A percentile compares a stretch with the other conserved stretches of the same genome.
Evolutionary conservation across 1,140 invertebrate species (phyloP).

Genomic region (Trachymyrmex septentrionalis): DNA sequence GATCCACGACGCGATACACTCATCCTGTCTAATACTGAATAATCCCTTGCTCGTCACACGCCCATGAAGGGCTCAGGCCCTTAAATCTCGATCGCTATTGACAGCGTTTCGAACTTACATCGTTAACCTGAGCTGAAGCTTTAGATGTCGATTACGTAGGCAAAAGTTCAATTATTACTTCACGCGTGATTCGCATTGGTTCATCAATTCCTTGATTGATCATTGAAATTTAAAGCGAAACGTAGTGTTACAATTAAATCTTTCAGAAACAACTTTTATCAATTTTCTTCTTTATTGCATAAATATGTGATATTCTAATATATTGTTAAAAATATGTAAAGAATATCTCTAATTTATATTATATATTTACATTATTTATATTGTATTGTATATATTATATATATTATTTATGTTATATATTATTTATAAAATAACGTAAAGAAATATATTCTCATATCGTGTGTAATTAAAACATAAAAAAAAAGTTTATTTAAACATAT

Average conservation of each 20-base stretch:
- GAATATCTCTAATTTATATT: too few relatives aligned
- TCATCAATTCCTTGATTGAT: slow-evolving; percentile 30
- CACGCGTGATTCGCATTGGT: neutral
- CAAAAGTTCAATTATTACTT: slow-evolving; percentile 53
- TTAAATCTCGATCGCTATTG: slow-evolving; percentile 68
- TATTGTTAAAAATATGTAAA: neutral
- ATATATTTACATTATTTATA: too few relatives aligned
- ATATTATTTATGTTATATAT: too few relatives aligned
- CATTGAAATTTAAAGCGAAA: slow-evolving; percentile 5
- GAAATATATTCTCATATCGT: neutral
- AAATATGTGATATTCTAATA: neutral
- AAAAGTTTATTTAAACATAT: neutral
- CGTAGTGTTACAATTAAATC: neutral
- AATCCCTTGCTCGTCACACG: slow-evolving; percentile 58
- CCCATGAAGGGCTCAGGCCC: slow-evolving; percentile 28
- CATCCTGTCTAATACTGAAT: slow-evolving; percentile 36
- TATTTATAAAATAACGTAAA: too few relatives aligned
- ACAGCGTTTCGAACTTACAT: slow-evolving; percentile 64
- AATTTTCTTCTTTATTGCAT: neutral
- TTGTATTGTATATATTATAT: too few relatives aligned
- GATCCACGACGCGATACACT: slow-evolving; percentile 50
- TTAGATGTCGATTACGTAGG: slow-evolving; percentile 63
- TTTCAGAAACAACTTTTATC: neutral
- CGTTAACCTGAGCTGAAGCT: slow-evolving; percentile 53
- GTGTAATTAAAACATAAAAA: neutral